Base-by-base conservation (phyloP, 1,140 invertebrate species). In the Gerris buenoi region DNA sequence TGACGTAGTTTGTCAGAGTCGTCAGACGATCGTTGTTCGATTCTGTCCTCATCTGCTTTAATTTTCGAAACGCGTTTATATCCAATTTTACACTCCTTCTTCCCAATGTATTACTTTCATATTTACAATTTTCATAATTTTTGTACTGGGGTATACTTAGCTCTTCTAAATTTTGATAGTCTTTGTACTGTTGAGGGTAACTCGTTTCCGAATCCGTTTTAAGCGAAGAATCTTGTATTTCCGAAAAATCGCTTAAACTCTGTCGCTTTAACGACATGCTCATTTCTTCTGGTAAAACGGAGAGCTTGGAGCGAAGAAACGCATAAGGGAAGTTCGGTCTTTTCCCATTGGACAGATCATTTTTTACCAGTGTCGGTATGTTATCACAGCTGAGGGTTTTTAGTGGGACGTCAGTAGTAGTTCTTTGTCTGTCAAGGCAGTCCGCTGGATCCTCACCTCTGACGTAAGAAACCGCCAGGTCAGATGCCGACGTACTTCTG, bases 361-460 rank as follows among this genome's bases (percentile, higher is more conserved):
- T 74, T 71, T 77, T 74, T 2, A 76, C 76, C 70, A 83, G 70
- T 68, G 78, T 79, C 5, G 81, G 78, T 70, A 85, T 83, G 74
- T 84, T 85, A 71, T 85, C 83, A 74, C 82, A 85, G 76, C 83
- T 84, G 64, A 83, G 73, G n/a, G 83, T 82, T 72, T 85, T 84
- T 29, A 80, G 75, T 29, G 82, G 80, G 27, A 82, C 75, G 61
- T 76, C 77, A 18, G 76, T 72, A 18, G 76, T 72, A 61, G 73
- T 72, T 68, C 82, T 80, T 69, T 81, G 81, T 58, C 87, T 78
- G 73, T 88, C 87, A 60, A 89, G 81, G 22, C 87, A 87, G 71
- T 89, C 87, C 10, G 86, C 86, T 18, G 88, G 88, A 79, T 89
- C 87, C 71, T 89, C 87, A 56, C 85, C 86, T 73, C 87, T 87